Evolutionary conservation across 2,797 vertebrate genomes (phyloP).

Genomic region (Crypturellus tataupa): DNA sequence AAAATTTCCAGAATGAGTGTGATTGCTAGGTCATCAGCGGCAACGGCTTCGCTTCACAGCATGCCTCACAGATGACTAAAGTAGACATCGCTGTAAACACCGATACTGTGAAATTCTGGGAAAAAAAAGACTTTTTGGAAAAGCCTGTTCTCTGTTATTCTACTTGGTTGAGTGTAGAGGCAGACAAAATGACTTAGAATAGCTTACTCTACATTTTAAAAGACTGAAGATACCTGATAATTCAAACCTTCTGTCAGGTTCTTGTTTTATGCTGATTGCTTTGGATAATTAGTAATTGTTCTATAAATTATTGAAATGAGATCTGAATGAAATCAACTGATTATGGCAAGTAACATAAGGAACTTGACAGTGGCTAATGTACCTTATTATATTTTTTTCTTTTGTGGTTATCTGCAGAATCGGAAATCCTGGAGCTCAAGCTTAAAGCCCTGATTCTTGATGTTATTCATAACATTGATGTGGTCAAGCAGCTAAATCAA

Average conservation of each 20-base stretch:
- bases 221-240: neutral
- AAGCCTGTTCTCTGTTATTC: neutral
- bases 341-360: neutral
- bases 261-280: neutral
- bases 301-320: neutral
- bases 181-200: neutral
- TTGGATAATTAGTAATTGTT: neutral
- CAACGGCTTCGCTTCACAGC: neutral
- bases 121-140: neutral
- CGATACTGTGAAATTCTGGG: neutral
- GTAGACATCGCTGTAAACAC: neutral
- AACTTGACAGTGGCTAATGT: rapidly evolving
- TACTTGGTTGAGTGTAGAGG: neutral
- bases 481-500: slow-evolving; percentile 90
- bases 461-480: slow-evolving; percentile 95
- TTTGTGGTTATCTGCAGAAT: slow-evolving; percentile 80
- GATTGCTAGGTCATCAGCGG: neutral
- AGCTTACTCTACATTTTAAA: neutral
- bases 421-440: slow-evolving; percentile 90
- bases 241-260: neutral
- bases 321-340: neutral
- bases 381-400: neutral
- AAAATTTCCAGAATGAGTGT: neutral
- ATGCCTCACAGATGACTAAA: neutral
- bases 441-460: slow-evolving; percentile 96